phyloP scores from a whole-genome alignment of 2,113 vertebrate genomes.

The Apeltes quadracus region DNA sequence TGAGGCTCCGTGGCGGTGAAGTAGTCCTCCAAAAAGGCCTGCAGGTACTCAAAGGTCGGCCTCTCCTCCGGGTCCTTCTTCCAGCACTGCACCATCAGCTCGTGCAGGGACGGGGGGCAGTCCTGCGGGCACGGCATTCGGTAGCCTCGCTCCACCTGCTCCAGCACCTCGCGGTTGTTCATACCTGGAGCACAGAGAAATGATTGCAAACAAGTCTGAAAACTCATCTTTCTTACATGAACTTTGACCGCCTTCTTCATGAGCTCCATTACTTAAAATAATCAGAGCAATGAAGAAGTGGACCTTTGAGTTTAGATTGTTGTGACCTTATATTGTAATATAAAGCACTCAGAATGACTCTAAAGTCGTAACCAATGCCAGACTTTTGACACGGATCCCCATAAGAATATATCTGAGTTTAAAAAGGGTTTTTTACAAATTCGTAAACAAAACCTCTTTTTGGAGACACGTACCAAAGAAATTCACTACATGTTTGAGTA shows the following conservation, averaged over 20 bases:
- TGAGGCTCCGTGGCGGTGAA: slow-evolving; percentile 99
- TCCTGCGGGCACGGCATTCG: slow-evolving; percentile 99
- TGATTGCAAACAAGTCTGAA: not conserved
- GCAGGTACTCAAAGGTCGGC: slow-evolving; percentile 98
- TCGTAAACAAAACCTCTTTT: no score
- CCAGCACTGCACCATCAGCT: slow-evolving; percentile 99
- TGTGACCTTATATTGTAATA: not conserved
- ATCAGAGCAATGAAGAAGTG: not conserved
- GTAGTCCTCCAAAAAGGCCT: slow-evolving; percentile 99
- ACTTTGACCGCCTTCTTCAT: not conserved
- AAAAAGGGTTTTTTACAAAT: not conserved
- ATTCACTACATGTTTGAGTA: no score
- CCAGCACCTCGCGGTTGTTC: slow-evolving; percentile 99
- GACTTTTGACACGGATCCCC: not conserved
- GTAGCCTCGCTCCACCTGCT: slow-evolving; percentile 98
- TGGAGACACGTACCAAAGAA: not conserved
- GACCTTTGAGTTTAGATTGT: slow-evolving; percentile 10
- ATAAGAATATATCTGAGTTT: not conserved
- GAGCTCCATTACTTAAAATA: not conserved
- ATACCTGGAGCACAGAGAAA: slow-evolving; percentile 83
- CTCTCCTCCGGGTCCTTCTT: slow-evolving; percentile 99
- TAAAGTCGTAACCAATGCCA: not conserved
- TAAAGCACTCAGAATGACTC: not conserved
- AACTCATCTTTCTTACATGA: not conserved
- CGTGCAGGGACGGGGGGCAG: slow-evolving; percentile 96